Base-by-base conservation (phyloP, 2,888 invertebrate species). In the Orthosia gothica region DNA sequence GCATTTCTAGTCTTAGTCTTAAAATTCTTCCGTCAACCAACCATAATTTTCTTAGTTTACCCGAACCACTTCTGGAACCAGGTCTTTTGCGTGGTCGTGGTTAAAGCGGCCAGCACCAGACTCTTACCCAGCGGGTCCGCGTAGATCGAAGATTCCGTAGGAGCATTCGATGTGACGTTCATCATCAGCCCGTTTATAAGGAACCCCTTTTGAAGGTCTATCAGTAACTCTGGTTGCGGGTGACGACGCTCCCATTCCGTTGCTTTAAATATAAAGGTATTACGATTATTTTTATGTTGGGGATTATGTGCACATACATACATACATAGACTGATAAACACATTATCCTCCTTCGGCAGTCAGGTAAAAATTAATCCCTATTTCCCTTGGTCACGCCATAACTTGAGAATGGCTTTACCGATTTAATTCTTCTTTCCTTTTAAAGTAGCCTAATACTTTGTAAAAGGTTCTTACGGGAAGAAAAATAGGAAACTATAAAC, bases 141-240 rank as follows among this genome's bases (percentile, higher is more conserved):
- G 79, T 94, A 94, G 0, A 75, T 78, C 0, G 63, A 26, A 0
- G 54, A 32, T 40, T 87, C 80, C 3, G 88, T 85, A 4, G 78
- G 50, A 62, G 58, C 45, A 9, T 13, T 23, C 3, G 82, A 71
- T 0, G 81, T 75, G 0, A 71, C 45, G 1, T 58, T 52, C 45
- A 76, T 85, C 52, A 64, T 47, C 0, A 84, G 74, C 12, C 85
- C 79, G 73, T 91, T 90, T 9, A 93, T 49, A 3, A 81, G 85
- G 88, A 94, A 95, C 3, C 94, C 95, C 16, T 86, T 73, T 0
- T 87, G 88, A 13, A 96, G 87, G 66, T 96, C 96, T 4, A 80
- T 81, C 1, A 96, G 87, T 0, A 96, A 80, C 11, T 94, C 93
- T 0, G 90, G 81, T 3, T 83, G 82, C 0, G 94, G 94, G 16